Evolutionary conservation across 2,888 invertebrate species (phyloP).

Genomic region (Euphydryas editha): DNA sequence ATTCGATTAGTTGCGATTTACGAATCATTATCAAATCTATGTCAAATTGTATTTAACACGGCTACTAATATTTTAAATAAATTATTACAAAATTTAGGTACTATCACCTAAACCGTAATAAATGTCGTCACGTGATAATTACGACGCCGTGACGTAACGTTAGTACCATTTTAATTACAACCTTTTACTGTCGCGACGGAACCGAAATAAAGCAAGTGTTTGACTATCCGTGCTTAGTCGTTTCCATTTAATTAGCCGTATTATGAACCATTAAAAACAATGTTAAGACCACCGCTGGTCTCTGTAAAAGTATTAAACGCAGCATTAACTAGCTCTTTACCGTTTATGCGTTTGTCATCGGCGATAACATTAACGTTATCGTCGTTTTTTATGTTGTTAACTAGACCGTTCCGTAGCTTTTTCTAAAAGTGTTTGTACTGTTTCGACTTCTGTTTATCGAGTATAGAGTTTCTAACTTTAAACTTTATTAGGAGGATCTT

Average conservation of each 20-base stretch:
- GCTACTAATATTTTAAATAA: background rate
- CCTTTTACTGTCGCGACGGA: slow-evolving; percentile 42
- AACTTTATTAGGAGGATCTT: no score
- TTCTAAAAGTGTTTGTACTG: background rate
- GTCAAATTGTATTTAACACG: background rate
- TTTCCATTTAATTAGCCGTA: slow-evolving; percentile 75
- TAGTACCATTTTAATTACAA: slow-evolving; percentile 42
- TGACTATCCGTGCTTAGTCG: slow-evolving; percentile 52
- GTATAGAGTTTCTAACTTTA: no score
- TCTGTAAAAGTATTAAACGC: slow-evolving; percentile 68
- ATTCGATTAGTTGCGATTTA: background rate
- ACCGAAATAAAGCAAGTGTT: slow-evolving; percentile 46
- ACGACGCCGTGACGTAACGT: slow-evolving; percentile 34
- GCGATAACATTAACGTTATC: slow-evolving; percentile 1
- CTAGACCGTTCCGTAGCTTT: background rate
- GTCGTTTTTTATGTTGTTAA: background rate
- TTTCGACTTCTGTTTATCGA: background rate
- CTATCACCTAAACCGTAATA: slow-evolving; percentile 16
- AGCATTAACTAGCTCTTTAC: slow-evolving; percentile 54
- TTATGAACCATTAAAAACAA: slow-evolving; percentile 80
- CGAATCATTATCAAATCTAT: background rate
- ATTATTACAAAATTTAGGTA: slow-evolving; percentile 18
- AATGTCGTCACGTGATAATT: slow-evolving; percentile 33
- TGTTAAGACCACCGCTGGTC: slow-evolving; percentile 76
- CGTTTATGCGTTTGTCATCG: slow-evolving; percentile 21